phyloP scores from a whole-genome alignment of 1,140 invertebrate species.

The Sycobia sp. region DNA sequence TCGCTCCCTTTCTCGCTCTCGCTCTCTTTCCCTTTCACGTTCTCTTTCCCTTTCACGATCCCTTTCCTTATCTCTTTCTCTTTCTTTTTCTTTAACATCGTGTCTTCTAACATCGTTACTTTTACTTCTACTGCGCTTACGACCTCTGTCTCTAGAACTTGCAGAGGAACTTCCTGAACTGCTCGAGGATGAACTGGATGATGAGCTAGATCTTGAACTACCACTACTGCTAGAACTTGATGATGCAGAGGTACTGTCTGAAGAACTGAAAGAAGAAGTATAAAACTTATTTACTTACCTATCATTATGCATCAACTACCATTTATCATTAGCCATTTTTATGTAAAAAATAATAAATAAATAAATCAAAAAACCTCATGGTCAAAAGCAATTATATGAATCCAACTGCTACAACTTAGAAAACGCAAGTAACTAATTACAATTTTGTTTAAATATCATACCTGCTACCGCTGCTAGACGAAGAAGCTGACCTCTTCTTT shows the following conservation, averaged over 20 bases:
- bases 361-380: too few species aligned
- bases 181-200: constrained; percentile 71
- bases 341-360: too few species aligned
- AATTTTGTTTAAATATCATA: constrained; percentile 53
- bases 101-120: constrained; percentile 58
- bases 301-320: too few species aligned
- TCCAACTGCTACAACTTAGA: too few species aligned
- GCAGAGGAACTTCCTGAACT: constrained; percentile 71
- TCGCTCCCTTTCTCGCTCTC: constrained; percentile 53
- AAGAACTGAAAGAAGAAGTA: constrained; percentile 65
- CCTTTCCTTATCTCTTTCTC: constrained; percentile 61
- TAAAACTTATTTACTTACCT: too few species aligned
- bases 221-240: constrained; percentile 65
- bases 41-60: constrained; percentile 56
- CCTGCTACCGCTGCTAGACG: constrained; percentile 79
- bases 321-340: too few species aligned
- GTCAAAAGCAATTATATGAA: too few species aligned
- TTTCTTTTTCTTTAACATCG: constrained; percentile 63
- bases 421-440: too few species aligned
- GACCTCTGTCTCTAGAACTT: constrained; percentile 62
- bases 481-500: constrained; percentile 73
- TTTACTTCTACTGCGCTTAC: constrained; percentile 60
- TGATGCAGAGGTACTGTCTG: constrained; percentile 73
- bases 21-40: constrained; percentile 55
- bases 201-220: constrained; percentile 73